Conservation (phyloP, 2,888 invertebrate species). For the Acronicta alni region DNA sequence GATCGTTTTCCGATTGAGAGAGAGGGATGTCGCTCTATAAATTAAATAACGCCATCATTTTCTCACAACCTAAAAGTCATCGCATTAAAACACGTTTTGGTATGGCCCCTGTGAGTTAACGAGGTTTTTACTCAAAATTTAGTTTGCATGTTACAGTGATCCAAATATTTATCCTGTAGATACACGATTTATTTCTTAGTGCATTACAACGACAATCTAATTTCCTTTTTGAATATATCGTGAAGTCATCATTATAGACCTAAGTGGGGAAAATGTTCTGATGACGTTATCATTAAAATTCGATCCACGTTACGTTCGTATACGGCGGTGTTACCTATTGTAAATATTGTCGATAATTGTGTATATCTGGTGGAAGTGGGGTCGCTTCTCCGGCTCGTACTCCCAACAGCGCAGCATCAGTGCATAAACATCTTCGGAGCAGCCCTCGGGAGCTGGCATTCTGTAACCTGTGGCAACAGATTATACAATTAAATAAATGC, state of each 20-base stretch:
- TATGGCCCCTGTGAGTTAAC: no score
- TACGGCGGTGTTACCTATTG: constrained; percentile 73
- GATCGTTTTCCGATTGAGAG: no score
- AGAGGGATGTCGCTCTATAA: no score
- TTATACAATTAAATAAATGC: no score
- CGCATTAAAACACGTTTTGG: no score
- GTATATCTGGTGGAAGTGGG: constrained; percentile 97
- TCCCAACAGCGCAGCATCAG: constrained; percentile 98
- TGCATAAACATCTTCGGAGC: constrained; percentile 96
- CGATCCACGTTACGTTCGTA: background rate
- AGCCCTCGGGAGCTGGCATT: constrained; percentile 97
- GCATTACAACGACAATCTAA: no score
- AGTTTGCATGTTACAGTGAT: background rate
- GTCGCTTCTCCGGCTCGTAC: constrained; percentile 96
- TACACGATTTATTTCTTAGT: background rate
- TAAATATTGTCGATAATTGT: constrained; percentile 92
- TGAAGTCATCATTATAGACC: no score
- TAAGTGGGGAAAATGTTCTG: background rate
- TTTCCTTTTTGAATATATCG: no score
- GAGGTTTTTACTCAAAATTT: background rate
- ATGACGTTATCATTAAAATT: constrained; percentile 2
- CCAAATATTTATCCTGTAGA: background rate
- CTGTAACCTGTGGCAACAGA: constrained; percentile 92
- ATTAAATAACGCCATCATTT: no score
- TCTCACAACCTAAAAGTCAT: no score